These are phyloP conservation scores for Bufo gargarizans DNA, from an alignment of 2,113 vertebrate species.

Conservation along the genomic window DNA sequence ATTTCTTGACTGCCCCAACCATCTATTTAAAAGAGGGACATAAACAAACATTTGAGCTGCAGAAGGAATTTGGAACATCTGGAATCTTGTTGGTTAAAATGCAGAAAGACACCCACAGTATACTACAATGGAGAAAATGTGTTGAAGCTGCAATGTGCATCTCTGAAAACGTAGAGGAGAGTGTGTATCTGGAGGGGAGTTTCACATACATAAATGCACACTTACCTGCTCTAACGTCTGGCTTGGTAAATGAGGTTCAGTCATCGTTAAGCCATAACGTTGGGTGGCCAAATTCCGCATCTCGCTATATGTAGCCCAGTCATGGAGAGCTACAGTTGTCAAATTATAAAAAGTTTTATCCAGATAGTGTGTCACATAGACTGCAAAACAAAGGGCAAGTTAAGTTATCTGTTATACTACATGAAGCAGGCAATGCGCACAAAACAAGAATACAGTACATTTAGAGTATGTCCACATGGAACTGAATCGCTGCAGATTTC, in stretches of 20 bases:
- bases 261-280: conserved; percentile 93
- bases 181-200: not conserved
- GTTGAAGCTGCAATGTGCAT: too few relatives aligned
- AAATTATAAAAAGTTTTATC: conserved; percentile 99
- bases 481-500: too few relatives aligned
- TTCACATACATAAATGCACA: not conserved
- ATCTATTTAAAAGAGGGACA: too few relatives aligned
- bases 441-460: too few relatives aligned
- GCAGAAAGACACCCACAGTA: too few relatives aligned
- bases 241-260: conserved; percentile 95
- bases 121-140: too few relatives aligned
- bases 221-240: conserved; percentile 96
- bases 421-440: not conserved
- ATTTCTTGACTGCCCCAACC: too few relatives aligned
- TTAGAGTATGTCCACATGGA: too few relatives aligned
- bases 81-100: too few relatives aligned
- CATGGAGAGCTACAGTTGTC: conserved; percentile 95
- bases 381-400: conserved; percentile 68
- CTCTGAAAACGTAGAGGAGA: too few relatives aligned
- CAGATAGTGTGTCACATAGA: conserved; percentile 95
- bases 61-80: too few relatives aligned
- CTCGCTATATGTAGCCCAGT: conserved; percentile 99
- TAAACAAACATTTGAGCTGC: too few relatives aligned
- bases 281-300: conserved; percentile 97
- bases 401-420: not conserved